Percentiles rank a stretch among this genome's conserved stretches.
These are phyloP conservation scores for Trochalopteron elliotii DNA, from an alignment of 2,113 vertebrate species.

Conservation along the genomic window DNA sequence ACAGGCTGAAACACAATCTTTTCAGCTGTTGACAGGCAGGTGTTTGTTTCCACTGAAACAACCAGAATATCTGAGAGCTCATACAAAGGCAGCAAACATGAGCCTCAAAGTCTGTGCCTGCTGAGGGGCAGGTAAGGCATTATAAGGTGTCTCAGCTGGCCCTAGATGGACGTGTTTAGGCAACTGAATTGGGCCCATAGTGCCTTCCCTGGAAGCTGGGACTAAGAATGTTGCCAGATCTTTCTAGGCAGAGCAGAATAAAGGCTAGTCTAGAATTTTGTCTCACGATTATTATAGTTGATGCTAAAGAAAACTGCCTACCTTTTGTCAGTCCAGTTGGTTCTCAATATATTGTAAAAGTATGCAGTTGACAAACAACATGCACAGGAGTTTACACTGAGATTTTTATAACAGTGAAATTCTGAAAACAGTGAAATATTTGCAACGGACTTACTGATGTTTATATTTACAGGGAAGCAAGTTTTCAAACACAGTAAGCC, in stretches of 20 bases:
- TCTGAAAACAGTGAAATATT: not conserved
- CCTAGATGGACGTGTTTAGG: not conserved
- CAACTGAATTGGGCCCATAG: not conserved
- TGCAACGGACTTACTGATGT: not conserved
- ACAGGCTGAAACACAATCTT: not conserved
- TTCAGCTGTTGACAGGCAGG: not conserved
- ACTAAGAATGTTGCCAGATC: not conserved
- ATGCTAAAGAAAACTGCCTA: not conserved
- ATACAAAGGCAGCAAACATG: not conserved
- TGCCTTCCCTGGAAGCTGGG: not conserved
- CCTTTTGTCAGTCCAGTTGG: not conserved
- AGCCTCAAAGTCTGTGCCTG: fast-evolving
- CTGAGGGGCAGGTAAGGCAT: not conserved
- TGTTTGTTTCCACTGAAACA: not conserved
- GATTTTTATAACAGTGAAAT: not conserved
- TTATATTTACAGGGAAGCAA: not conserved
- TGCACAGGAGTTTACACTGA: not conserved
- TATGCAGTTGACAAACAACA: not conserved
- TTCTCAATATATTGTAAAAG: not conserved
- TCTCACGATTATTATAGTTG: not conserved
- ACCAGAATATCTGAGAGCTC: not conserved
- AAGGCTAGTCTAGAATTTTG: not conserved
- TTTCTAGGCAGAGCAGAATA: not conserved
- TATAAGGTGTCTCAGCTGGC: not conserved
- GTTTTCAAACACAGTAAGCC: not conserved